A percentile compares a stretch with the other conserved stretches of the same genome.
phyloP scores from a whole-genome alignment of 2,113 vertebrate species.

The Emydura subglobosa region DNA sequence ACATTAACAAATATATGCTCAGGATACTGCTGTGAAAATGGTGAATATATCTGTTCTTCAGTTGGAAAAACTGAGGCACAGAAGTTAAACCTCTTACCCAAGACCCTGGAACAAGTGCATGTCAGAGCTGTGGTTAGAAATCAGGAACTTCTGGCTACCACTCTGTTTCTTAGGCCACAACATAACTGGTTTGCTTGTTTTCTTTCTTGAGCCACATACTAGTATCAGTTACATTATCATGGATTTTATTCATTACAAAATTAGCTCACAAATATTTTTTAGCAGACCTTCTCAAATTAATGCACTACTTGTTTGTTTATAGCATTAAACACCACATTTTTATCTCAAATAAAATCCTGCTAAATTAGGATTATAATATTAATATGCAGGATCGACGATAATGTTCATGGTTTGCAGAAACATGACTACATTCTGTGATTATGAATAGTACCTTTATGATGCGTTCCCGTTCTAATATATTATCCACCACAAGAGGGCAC shows the following conservation, averaged over 20 bases:
- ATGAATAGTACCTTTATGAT: constrained; percentile 7
- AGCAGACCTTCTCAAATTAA: background rate
- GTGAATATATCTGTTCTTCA: background rate
- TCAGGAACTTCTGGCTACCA: background rate
- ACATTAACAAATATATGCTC: background rate
- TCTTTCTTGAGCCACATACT: background rate
- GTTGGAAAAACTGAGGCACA: background rate
- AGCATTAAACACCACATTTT: background rate
- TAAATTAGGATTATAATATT: background rate
- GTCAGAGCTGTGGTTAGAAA: background rate
- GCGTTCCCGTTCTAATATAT: constrained; percentile 21
- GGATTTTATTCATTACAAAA: background rate
- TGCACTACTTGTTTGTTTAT: background rate
- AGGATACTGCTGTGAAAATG: background rate
- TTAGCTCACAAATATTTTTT: background rate
- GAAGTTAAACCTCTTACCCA: background rate
- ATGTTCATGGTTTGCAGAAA: constrained; percentile 4
- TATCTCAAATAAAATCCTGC: background rate
- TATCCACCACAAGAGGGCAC: constrained; percentile 84
- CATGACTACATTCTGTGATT: background rate
- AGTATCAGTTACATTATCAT: rapidly evolving
- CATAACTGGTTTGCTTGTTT: background rate
- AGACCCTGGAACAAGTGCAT: background rate
- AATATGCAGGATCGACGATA: background rate
- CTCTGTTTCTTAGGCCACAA: background rate